Evolutionary conservation across 2,888 invertebrate species (phyloP), one percentile per base, ranked within the genome.

Genomic region (Lutraria lutraria): DNA sequence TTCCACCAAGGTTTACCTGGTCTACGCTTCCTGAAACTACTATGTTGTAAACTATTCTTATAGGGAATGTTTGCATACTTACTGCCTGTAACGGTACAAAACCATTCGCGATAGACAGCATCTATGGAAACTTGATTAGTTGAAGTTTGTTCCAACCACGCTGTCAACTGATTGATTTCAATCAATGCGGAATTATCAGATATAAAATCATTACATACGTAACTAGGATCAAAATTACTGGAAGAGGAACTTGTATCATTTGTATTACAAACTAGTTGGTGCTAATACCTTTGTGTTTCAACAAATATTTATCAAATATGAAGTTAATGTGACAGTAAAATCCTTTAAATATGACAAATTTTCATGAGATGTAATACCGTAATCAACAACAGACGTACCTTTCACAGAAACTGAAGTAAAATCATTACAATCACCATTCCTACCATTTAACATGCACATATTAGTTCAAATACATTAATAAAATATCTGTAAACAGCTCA

Each of bases 371-470:
- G 81, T 60, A 10, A 88, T 0, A 86, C 88, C 88, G 83, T 88
- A 90, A 86, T 88, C 88, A 25, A 88, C 90, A 6, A 89, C 89
- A 53, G 86, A 31, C 16, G 6, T 56, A 21, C 89, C 86, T 53
- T 90, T 90, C 0, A 25, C 60, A 4, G 90, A 90, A 12, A 90
- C 53, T 25, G 88, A 90, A 1, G 90, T 89, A 83, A 83, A 83
- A 31, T 89, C 60, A 86, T 83, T 86, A 15, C 31, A n/a, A 56
- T 52, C 63, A 68, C n/a, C 43, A 34, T 86, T 84, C 56, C 90
- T 68, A 52, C 88, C 86, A 86, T 90, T 88, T 54, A 90, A 76
- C 25, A 86, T 88, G 63, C 88, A 88, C 86, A 79, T 81, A 82
- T 85, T 90, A n/a, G 60, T 52, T 29, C 86, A 76, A 21, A 84